Base-by-base conservation (phyloP, 2,797 vertebrate species). In the Cirrhinus mrigala region DNA sequence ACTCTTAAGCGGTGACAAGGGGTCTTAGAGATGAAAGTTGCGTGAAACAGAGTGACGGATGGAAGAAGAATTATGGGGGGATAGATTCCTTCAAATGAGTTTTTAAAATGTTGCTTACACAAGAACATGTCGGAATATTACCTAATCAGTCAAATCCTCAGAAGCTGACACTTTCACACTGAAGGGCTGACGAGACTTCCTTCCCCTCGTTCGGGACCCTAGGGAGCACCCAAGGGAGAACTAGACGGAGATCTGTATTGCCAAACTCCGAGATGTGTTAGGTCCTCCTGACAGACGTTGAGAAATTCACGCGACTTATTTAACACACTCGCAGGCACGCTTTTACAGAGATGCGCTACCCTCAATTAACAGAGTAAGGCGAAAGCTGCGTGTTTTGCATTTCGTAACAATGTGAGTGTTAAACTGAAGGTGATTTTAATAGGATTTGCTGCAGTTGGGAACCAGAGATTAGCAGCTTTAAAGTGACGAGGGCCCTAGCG, bases 111-210 rank as follows among this genome's bases (percentile, higher is more conserved):
- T 95, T 96, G 95, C 95, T 96, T 95, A 96, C 95, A 96, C 79
- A 90, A 92, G 94, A 95, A 94, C 94, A 95, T 91, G 93, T 89
- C 83, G 90, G 92, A 95, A 96, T 95, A 96, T 95, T 94, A 94
- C 93, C 94, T 94, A 94, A 96, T 96, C 96, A 96, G 94, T 96
- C 94, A 96, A 96, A 96, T 95, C 94, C 95, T 92, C 90, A 86
- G 89, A 91, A 94, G 93, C 92, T 95, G 95, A 94, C 94, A 95
- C 90, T 90, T 94, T 94, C 90, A 70, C 83, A 91, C 87, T 93
- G 94, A 94, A 94, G 91, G 88, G 90, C 91, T 92, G 68, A 91
- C 88, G 92, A 92, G 91, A 91, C 91, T 91, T 91, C 90, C 79
- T 68, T 88, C 90, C 90, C 88, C 92, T 33, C 90, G 88, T 89